These are phyloP conservation scores for Candidula unifasciata DNA, from an alignment of 2,888 invertebrate species.

Conservation along the genomic window DNA sequence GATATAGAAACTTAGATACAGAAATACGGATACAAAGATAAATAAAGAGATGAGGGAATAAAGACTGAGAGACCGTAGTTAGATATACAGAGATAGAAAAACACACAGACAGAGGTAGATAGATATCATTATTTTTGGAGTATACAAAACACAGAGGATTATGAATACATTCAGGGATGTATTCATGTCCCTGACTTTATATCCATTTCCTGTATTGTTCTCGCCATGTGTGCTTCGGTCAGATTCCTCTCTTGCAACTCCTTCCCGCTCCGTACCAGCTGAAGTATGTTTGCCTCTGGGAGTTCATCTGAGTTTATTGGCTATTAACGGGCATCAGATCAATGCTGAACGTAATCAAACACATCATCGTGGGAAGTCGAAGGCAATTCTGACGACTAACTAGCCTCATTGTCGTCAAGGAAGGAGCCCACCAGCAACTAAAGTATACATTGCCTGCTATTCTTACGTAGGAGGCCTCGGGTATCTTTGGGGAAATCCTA, in stretches of 20 bases:
- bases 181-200: too few relatives aligned
- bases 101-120: too few relatives aligned
- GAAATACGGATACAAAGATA: too few relatives aligned
- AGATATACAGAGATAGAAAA: too few relatives aligned
- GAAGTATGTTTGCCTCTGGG: slow-evolving; percentile 6
- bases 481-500: slow-evolving; percentile 16
- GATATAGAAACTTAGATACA: too few relatives aligned
- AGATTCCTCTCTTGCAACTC: neutral
- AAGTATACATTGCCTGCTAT: slow-evolving; percentile 25
- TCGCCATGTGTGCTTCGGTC: too few relatives aligned
- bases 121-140: too few relatives aligned
- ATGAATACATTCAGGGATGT: too few relatives aligned
- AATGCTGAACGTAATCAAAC: slow-evolving; percentile 6
- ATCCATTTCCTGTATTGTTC: too few relatives aligned
- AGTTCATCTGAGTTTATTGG: slow-evolving; percentile 36
- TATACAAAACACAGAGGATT: too few relatives aligned
- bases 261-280: neutral
- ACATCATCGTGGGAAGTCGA: neutral
- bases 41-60: too few relatives aligned
- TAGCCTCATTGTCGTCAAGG: slow-evolving; percentile 23
- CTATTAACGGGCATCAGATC: slow-evolving; percentile 22
- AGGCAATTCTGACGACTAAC: slow-evolving; percentile 5
- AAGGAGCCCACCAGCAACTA: neutral
- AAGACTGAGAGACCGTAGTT: too few relatives aligned
- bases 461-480: slow-evolving; percentile 29